phyloP scores from a whole-genome alignment of 2,888 invertebrate species.

The Ormyrus thymus region DNA sequence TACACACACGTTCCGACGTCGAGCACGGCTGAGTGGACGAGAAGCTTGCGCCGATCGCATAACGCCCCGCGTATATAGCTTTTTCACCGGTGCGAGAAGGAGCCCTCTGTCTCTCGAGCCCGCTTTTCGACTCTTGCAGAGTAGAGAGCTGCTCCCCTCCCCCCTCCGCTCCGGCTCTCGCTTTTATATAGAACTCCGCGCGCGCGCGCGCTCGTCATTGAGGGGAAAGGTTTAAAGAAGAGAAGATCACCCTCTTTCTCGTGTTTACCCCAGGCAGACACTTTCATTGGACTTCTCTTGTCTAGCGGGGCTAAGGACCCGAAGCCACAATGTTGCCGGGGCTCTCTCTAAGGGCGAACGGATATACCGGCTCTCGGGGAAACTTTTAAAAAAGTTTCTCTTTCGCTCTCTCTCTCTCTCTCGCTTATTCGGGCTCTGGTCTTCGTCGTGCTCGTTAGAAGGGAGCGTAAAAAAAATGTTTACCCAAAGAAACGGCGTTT shows the following conservation, averaged over 20 bases:
- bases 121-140: neutral
- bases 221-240: constrained; percentile 42
- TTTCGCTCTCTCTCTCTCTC: neutral
- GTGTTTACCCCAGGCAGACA: constrained; percentile 52
- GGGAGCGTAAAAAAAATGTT: constrained; percentile 36
- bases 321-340: constrained; percentile 46
- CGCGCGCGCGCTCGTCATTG: constrained; percentile 21
- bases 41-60: neutral
- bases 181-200: neutral
- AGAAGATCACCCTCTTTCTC: constrained; percentile 43
- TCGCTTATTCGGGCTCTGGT: neutral
- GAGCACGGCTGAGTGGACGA: constrained; percentile 14
- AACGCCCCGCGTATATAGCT: too few relatives aligned
- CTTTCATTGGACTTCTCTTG: constrained; percentile 54
- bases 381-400: constrained; percentile 51
- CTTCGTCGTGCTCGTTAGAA: constrained; percentile 9
- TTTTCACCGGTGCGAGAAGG: too few relatives aligned
- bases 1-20: too few relatives aligned
- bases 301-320: constrained; percentile 43
- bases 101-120: neutral
- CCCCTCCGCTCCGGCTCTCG: neutral
- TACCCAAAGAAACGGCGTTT: constrained; percentile 6
- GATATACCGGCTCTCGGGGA: constrained; percentile 23
- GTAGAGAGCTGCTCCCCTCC: neutral
- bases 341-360: constrained; percentile 31